These are phyloP conservation scores for Agonopterix heracliana DNA, from an alignment of 2,888 invertebrate species.

Conservation along the genomic window DNA sequence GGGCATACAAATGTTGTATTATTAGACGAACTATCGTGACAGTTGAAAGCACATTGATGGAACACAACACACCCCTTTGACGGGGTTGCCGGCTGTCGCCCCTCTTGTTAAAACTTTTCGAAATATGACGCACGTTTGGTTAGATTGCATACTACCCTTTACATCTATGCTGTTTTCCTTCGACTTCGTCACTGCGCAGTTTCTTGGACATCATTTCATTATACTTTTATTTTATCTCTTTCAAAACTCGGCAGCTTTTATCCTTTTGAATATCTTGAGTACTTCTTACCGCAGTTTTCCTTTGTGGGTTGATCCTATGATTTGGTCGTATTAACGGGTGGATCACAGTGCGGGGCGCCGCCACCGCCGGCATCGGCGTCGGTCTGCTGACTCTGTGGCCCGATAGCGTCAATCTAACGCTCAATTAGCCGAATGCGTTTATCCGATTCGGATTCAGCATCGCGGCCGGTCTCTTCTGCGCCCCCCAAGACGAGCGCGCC, in stretches of 20 bases:
- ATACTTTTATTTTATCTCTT: slow-evolving; percentile 30
- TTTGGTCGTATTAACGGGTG: slow-evolving; percentile 49
- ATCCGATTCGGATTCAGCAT: slow-evolving; percentile 69
- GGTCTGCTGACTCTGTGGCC: slow-evolving; percentile 35
- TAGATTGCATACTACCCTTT: slow-evolving; percentile 42
- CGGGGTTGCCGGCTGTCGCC: slow-evolving; percentile 24
- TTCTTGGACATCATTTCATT: slow-evolving; percentile 41
- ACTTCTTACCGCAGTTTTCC: slow-evolving; percentile 28
- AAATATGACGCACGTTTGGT: slow-evolving; percentile 54
- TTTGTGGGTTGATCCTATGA: slow-evolving; percentile 45
- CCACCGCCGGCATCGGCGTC: slow-evolving; percentile 10
- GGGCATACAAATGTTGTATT: slow-evolving; percentile 22
- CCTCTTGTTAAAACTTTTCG: slow-evolving; percentile 66
- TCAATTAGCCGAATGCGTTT: slow-evolving; percentile 74
- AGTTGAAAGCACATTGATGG: slow-evolving; percentile 51
- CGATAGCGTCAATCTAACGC: slow-evolving; percentile 75
- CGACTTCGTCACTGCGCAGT: slow-evolving; percentile 35
- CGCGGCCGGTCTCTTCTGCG: slow-evolving; percentile 53
- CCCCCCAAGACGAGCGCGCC: slow-evolving; percentile 64
- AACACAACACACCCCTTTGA: slow-evolving; percentile 36
- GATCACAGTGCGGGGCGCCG: slow-evolving; percentile 30
- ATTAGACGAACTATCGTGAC: slow-evolving; percentile 35
- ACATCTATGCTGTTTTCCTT: slow-evolving; percentile 50
- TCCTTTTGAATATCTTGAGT: slow-evolving; percentile 15
- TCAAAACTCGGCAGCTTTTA: slow-evolving; percentile 28